phyloP scores from a whole-genome alignment of 2,113 vertebrate species.

The Sporophila hypoxantha region DNA sequence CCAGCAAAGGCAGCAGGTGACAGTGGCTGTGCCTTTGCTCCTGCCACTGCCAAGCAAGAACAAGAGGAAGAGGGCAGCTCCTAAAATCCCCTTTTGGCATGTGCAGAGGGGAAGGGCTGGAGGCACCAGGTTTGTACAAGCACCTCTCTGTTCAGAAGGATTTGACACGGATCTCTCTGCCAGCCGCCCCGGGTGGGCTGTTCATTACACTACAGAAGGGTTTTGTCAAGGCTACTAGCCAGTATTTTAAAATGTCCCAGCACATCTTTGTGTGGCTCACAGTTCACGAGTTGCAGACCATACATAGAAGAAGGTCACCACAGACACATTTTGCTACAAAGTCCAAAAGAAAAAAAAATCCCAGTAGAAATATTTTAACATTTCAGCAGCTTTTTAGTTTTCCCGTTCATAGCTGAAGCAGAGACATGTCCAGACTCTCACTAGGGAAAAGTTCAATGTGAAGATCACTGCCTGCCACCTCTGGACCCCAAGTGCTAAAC shows the following conservation, averaged over 20 bases:
- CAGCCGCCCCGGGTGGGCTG: background rate
- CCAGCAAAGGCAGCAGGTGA: background rate
- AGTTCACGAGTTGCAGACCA: background rate
- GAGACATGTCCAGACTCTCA: background rate
- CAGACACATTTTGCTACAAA: background rate
- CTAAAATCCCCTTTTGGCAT: background rate
- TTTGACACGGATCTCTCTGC: accelerated
- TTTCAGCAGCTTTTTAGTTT: background rate
- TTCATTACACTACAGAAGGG: background rate
- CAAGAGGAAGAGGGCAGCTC: background rate
- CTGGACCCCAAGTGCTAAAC: accelerated
- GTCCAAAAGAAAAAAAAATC: background rate
- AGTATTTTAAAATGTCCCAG: background rate
- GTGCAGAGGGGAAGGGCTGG: background rate
- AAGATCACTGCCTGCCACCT: background rate
- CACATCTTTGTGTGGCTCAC: background rate
- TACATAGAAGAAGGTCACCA: background rate
- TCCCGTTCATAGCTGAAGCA: background rate
- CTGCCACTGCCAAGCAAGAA: background rate
- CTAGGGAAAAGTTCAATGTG: background rate
- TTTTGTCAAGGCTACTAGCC: background rate
- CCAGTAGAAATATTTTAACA: background rate
- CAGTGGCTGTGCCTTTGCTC: accelerated
- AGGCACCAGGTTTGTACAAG: background rate
- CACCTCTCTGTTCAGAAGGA: background rate